phyloP scores from a whole-genome alignment of 1,140 invertebrate genomes.

The Bombus waltoni region DNA sequence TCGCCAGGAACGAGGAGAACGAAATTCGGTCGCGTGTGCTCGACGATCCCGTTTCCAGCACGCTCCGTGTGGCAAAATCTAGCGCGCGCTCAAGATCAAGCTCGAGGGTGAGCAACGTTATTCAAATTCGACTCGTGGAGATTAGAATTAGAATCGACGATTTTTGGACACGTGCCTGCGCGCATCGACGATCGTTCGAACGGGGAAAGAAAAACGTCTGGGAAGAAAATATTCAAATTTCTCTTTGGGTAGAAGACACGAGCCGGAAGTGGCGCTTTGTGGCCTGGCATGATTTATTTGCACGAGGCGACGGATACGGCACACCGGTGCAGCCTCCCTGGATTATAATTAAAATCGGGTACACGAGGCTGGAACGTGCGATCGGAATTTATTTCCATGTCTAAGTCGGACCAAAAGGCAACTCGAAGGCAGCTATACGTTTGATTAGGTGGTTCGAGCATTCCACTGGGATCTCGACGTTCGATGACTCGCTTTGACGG shows the following conservation, averaged over 20 bases:
- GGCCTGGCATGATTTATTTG: conserved; percentile 65
- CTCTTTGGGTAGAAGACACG: conserved; percentile 63
- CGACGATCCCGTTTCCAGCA: conserved; percentile 36
- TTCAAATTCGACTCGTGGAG: conserved; percentile 68
- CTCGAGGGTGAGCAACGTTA: conserved; percentile 54
- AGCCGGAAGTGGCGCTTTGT: conserved; percentile 62
- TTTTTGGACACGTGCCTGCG: conserved; percentile 73
- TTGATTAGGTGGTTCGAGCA: background rate
- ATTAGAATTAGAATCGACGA: conserved; percentile 79
- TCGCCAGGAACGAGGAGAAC: conserved; percentile 60
- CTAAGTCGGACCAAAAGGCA: background rate
- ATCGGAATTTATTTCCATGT: conserved; percentile 46
- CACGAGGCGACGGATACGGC: conserved; percentile 42
- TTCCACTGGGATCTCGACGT: background rate
- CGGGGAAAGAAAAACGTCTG: conserved; percentile 44
- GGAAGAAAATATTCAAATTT: conserved; percentile 73
- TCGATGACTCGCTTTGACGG: background rate
- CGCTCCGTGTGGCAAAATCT: background rate
- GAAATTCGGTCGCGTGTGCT: conserved; percentile 76
- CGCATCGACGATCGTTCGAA: conserved; percentile 61
- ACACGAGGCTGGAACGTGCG: conserved; percentile 50
- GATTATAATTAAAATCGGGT: conserved; percentile 47
- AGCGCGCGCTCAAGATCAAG: conserved; percentile 17
- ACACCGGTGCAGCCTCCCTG: conserved; percentile 17
- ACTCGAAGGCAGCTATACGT: background rate